phyloP scores from a whole-genome alignment of 2,888 invertebrate species.

The Drosophila atripex region DNA sequence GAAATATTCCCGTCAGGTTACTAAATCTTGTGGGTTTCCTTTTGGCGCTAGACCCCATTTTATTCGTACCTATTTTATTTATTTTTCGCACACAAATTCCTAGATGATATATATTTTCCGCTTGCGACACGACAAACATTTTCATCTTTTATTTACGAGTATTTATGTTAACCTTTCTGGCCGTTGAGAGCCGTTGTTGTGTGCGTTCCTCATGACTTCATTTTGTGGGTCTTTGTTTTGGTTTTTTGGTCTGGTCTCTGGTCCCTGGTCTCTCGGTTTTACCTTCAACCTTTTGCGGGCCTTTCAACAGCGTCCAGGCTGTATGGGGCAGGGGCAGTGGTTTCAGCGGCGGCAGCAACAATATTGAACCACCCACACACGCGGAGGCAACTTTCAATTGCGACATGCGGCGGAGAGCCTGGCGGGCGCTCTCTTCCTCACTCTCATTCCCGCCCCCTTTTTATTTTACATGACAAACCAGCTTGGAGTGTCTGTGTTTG shows the following conservation, averaged over 20 bases:
- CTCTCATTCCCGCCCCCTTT: constrained; percentile 27
- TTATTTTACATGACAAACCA: constrained; percentile 59
- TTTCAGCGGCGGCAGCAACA: not conserved
- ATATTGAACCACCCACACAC: constrained; percentile 28
- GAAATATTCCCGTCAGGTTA: constrained; percentile 32
- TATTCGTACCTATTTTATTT: constrained; percentile 16
- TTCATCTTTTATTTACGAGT: constrained; percentile 41
- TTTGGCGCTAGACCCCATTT: constrained; percentile 26
- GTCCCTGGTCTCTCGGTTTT: constrained; percentile 49
- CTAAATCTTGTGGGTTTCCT: constrained; percentile 36
- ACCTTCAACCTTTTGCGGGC: constrained; percentile 76
- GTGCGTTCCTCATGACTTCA: constrained; percentile 60
- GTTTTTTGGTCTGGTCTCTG: constrained; percentile 57
- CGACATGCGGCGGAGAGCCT: constrained; percentile 64
- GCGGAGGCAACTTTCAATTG: constrained; percentile 72
- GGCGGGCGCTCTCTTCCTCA: constrained; percentile 25
- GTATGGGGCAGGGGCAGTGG: no score
- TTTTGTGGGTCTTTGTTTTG: constrained; percentile 61
- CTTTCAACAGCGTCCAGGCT: constrained; percentile 34
- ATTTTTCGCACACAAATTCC: constrained; percentile 40
- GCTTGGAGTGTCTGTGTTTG: constrained; percentile 65
- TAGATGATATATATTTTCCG: constrained; percentile 54
- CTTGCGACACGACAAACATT: constrained; percentile 44
- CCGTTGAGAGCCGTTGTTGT: constrained; percentile 8
- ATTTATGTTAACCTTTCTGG: constrained; percentile 64